Conservation (phyloP, 2,113 vertebrate genomes). For the Sapayoa aenigma region DNA sequence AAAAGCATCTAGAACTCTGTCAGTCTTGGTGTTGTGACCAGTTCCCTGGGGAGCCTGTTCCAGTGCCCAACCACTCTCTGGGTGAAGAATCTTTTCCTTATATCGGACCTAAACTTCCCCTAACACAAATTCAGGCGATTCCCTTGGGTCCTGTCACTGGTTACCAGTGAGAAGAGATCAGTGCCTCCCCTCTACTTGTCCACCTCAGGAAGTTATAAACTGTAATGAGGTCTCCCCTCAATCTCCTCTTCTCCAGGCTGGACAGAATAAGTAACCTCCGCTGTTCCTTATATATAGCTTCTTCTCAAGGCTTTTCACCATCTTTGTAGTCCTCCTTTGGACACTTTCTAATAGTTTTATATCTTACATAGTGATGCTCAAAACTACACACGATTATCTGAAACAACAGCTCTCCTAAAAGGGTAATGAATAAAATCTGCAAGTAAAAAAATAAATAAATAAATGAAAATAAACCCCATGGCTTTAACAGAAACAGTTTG, state of each 20-base stretch:
- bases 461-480: rapidly evolving
- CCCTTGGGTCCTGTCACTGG: neutral
- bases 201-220: neutral
- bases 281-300: neutral
- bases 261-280: neutral
- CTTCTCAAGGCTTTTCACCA: neutral
- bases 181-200: neutral
- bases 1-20: neutral
- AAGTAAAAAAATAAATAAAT: neutral
- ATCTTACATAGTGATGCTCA: neutral
- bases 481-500: neutral
- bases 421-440: neutral
- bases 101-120: neutral
- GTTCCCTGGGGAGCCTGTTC: neutral
- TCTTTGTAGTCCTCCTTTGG: neutral
- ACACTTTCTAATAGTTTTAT: neutral
- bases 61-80: neutral
- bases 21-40: neutral
- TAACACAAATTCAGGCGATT: neutral
- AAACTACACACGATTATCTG: neutral
- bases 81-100: neutral
- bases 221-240: neutral
- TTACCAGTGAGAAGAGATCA: neutral
- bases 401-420: neutral
- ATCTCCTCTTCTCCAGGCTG: neutral